Evolutionary conservation across 2,888 invertebrate genomes (phyloP).

Genomic region (Agrochola circellaris): DNA sequence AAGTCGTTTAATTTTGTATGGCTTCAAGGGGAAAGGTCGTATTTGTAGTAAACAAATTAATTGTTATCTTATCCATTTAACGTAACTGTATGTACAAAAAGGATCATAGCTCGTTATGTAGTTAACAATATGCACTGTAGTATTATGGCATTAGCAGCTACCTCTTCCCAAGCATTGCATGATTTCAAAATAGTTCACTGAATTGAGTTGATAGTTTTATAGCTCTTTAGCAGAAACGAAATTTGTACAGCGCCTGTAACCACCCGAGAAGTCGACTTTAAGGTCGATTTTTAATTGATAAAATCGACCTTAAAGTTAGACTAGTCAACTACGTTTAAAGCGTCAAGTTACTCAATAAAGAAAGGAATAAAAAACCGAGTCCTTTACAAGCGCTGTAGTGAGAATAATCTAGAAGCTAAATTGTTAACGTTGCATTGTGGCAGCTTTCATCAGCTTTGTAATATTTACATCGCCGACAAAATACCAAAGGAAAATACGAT

Average conservation of each 20-base stretch:
- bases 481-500: neutral
- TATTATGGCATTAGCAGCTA: slow-evolving; percentile 1
- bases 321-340: no score
- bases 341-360: neutral
- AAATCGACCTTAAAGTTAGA: no score
- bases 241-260: no score
- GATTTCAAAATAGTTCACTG: neutral
- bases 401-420: neutral
- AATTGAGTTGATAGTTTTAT: neutral
- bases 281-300: no score
- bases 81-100: neutral
- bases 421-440: slow-evolving; percentile 9
- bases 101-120: neutral
- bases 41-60: neutral
- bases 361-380: neutral
- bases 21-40: neutral
- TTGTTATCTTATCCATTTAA: neutral
- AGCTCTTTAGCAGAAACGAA: no score
- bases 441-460: slow-evolving; percentile 11
- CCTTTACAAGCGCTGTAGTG: neutral
- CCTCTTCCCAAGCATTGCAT: neutral
- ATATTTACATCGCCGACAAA: slow-evolving; percentile 5
- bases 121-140: neutral
- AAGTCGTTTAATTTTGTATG: slow-evolving; percentile 11
- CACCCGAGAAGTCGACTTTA: no score